Percentiles rank a stretch among this genome's conserved stretches.
These are phyloP conservation scores for Ammodytes marinus DNA, from an alignment of 2,113 vertebrate genomes.

Conservation along the genomic window DNA sequence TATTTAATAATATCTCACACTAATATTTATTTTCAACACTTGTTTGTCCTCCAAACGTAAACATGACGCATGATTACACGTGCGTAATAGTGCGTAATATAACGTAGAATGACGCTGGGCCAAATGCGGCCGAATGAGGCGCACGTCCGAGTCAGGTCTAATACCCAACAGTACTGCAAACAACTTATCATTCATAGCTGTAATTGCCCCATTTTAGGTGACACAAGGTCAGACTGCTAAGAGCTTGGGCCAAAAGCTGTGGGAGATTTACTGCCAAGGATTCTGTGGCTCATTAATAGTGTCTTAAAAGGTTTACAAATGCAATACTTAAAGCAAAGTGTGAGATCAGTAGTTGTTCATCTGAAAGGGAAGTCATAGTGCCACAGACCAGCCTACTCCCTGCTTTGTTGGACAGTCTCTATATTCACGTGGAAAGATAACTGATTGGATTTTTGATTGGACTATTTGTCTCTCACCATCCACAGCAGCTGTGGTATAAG, in stretches of 20 bases:
- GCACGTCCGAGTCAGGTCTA: neutral
- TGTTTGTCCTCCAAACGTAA: neutral
- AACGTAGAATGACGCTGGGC: constrained; percentile 7
- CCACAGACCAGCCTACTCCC: neutral
- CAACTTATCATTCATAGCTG: neutral
- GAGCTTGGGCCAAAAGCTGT: neutral
- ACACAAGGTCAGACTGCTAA: constrained; percentile 12
- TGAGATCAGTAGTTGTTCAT: neutral
- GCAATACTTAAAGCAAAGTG: neutral
- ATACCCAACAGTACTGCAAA: neutral
- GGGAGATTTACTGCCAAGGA: neutral
- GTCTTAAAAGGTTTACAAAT: neutral
- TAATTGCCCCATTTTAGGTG: constrained; percentile 2
- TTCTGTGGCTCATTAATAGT: neutral
- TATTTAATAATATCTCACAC: neutral
- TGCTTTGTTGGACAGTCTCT: neutral
- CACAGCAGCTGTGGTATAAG: neutral
- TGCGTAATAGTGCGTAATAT: constrained; percentile 46
- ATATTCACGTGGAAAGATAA: neutral
- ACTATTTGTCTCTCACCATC: neutral
- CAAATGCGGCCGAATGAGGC: neutral
- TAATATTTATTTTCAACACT: neutral
- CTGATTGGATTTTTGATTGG: neutral
- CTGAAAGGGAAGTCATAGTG: neutral
- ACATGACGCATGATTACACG: constrained; percentile 11